Evolutionary conservation across 2,113 vertebrate genomes (phyloP).

Genomic region (Hemiscyllium ocellatum): DNA sequence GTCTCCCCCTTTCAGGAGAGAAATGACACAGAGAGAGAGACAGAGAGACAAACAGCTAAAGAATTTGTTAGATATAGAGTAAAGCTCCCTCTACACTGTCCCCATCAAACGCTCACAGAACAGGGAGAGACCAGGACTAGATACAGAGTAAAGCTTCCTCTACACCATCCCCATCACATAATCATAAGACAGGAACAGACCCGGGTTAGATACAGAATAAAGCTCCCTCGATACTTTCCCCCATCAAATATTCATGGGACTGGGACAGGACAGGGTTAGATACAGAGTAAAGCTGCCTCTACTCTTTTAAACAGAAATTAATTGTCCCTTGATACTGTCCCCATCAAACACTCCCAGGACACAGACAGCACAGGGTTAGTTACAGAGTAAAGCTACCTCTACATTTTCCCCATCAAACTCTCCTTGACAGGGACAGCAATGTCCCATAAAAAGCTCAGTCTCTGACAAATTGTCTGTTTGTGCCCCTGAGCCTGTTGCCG

Average conservation of each 20-base stretch:
- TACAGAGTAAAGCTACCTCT: background rate
- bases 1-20: background rate
- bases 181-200: no score
- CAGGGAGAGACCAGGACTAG: no score
- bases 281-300: conserved; percentile 4
- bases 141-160: no score
- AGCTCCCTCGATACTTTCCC: background rate
- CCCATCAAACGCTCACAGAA: no score
- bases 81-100: no score
- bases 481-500: background rate
- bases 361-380: background rate
- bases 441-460: background rate
- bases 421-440: background rate
- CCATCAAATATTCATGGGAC: background rate
- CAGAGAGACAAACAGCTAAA: background rate
- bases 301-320: background rate
- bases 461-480: background rate
- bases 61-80: background rate
- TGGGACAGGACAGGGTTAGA: background rate
- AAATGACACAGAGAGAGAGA: background rate
- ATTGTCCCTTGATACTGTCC: background rate
- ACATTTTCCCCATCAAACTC: background rate
- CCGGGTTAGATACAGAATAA: background rate
- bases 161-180: no score
- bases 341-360: background rate